Percentiles rank a stretch among this genome's conserved stretches.
Evolutionary conservation across 2,888 invertebrate species (phyloP).

Genomic region (Gisinianus flammeolus): DNA sequence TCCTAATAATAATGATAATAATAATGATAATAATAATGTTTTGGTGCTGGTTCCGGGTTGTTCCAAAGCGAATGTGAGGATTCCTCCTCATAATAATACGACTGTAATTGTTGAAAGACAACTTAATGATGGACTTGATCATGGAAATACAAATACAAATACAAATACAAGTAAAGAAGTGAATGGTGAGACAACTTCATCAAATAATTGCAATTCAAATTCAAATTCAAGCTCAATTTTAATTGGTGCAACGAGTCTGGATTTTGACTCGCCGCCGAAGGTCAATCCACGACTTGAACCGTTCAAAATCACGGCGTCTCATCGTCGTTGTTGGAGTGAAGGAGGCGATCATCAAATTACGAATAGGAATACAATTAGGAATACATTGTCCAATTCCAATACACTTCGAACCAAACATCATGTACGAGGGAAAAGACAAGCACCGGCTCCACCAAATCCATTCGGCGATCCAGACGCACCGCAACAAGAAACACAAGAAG

Average conservation of each 20-base stretch:
- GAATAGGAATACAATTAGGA: conserved; percentile 11
- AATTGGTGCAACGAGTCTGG: background rate
- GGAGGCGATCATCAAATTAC: background rate
- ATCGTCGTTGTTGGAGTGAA: conserved; percentile 39
- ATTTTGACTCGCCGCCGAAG: background rate
- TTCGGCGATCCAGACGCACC: conserved; percentile 52
- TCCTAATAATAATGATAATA: background rate
- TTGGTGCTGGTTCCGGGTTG: background rate
- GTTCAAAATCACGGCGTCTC: conserved; percentile 23
- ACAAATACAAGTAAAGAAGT: background rate
- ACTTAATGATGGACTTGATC: background rate
- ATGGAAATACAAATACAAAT: background rate
- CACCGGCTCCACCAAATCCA: conserved; percentile 58
- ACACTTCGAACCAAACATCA: conserved; percentile 43
- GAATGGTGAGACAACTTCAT: background rate
- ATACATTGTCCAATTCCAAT: conserved; percentile 3
- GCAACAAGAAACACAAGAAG: conserved; percentile 11
- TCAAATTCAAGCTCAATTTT: background rate
- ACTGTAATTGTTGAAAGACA: background rate
- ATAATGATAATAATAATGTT: background rate
- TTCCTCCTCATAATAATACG: no score
- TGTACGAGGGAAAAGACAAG: conserved; percentile 54
- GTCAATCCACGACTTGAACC: background rate
- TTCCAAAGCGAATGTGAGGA: conserved; percentile 4
- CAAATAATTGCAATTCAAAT: background rate